phyloP scores from a whole-genome alignment of 2,113 vertebrate genomes.

The Talpa occidentalis region DNA sequence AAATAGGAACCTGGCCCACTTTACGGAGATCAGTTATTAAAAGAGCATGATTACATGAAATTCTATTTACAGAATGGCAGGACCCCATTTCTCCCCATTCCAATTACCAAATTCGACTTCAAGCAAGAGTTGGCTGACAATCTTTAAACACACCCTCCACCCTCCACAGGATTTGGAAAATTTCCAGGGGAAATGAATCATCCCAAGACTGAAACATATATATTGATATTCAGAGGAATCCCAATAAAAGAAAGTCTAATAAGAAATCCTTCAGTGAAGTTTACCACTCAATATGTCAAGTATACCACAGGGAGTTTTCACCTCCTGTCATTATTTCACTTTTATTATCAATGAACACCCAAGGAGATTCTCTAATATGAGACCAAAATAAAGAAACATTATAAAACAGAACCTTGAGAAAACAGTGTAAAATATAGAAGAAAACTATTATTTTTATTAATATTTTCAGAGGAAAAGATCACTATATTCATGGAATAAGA shows the following conservation, averaged over 20 bases:
- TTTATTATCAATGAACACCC: not conserved
- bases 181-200: not conserved
- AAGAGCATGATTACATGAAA: not conserved
- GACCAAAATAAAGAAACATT: not conserved
- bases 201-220: not conserved
- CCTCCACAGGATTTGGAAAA: not conserved
- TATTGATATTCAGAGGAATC: not conserved
- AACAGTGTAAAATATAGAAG: not conserved
- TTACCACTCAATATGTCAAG: not conserved
- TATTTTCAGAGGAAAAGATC: not conserved
- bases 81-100: not conserved
- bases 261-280: not conserved
- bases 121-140: not conserved
- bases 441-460: constrained; percentile 1
- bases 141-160: not conserved
- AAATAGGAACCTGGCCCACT: not conserved
- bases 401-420: not conserved
- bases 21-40: not conserved
- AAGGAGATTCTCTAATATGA: not conserved
- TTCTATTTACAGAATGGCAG: not conserved
- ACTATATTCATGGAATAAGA: not conserved
- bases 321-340: not conserved
- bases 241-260: not conserved
- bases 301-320: not conserved
- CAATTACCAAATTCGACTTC: not conserved